Base-by-base conservation (phyloP, 2,888 invertebrate species). In the Dinocampus coccinellae region DNA sequence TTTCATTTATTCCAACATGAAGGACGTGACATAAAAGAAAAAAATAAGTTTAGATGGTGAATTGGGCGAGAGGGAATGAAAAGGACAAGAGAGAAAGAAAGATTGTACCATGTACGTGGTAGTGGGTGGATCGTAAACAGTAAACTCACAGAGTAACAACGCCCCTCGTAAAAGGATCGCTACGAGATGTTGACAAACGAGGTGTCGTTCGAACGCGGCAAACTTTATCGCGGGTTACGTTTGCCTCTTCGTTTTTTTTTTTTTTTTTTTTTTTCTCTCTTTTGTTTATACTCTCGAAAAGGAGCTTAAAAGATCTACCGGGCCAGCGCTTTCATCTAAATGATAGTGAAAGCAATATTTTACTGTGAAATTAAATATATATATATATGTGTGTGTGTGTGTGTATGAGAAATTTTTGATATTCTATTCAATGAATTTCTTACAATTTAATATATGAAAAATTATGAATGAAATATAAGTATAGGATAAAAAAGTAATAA, bases 131-230 rank as follows among this genome's bases (percentile, higher is more conserved):
- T 57, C 66, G 39, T 66, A 66, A 61, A 64, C 47, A 57, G 63
- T 29, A 58, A 63, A 64, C 70, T 70, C 47, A 58, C 42, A 60
- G 36, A 65, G 9, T 52, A 66, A 66, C 66, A 70, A 62, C 62
- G 42, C 58, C 55, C 33, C 53, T 71, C 66, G 66, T 71, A 71
- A 71, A 71, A 71, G 61, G 66, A 71, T 53, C 39, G 61, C 52
- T 22, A 42, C 65, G 55, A 71, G 71, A 66, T 71, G 71, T 66
- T 71, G 71, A 71, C 71, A 71, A 71, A 71, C 71, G 71, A 71
- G 71, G 71, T 67, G 71, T 71, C 71, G 71, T 71, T 71, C 62
- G 61, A 71, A 71, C 66, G 66, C 71, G 66, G 62, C 61, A 71
- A 71, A 71, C 71, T 71, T 71, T 70, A 70, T 70, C 70, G 70